Percentiles rank a stretch among this genome's conserved stretches.
These are phyloP conservation scores for Kryphioiulus occultus DNA, from an alignment of 2,888 invertebrate species.

Conservation along the genomic window DNA sequence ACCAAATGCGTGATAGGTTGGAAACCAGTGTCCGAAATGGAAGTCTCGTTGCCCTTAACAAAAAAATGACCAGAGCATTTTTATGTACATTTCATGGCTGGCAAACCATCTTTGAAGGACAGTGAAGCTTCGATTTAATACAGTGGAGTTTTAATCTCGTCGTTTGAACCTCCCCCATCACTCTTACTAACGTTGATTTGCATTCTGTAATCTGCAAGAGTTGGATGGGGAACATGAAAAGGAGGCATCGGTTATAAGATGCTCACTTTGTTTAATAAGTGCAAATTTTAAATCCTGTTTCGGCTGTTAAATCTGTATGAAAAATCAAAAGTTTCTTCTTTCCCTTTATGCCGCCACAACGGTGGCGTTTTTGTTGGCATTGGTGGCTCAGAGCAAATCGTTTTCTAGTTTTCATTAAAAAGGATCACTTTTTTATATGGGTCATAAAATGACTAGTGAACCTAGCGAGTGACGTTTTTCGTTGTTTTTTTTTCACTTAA, in stretches of 20 bases:
- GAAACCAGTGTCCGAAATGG: too few species aligned
- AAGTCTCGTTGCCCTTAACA: too few species aligned
- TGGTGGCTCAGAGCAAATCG: not conserved
- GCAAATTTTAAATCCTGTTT: conserved; percentile 5
- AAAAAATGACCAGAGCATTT: too few species aligned
- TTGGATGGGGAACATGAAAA: not conserved
- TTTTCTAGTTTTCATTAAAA: conserved; percentile 5
- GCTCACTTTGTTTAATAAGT: not conserved
- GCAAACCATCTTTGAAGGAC: too few species aligned
- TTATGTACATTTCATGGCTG: too few species aligned
- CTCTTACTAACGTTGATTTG: not conserved
- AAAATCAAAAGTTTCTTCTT: not conserved
- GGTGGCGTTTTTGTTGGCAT: not conserved
- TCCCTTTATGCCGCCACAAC: not conserved
- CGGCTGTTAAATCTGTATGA: not conserved
- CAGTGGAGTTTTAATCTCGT: too few species aligned
- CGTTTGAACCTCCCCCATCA: not conserved
- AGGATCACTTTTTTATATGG: not conserved
- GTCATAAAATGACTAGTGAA: not conserved
- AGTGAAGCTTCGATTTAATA: too few species aligned
- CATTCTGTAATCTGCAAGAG: not conserved
- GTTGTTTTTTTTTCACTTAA: not conserved
- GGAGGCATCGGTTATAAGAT: not conserved
- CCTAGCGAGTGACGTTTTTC: not conserved
- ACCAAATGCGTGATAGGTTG: too few species aligned